Percentiles rank a stretch among this genome's conserved stretches.
phyloP scores from a whole-genome alignment of 2,113 vertebrate genomes.

The Callopanchax toddi region DNA sequence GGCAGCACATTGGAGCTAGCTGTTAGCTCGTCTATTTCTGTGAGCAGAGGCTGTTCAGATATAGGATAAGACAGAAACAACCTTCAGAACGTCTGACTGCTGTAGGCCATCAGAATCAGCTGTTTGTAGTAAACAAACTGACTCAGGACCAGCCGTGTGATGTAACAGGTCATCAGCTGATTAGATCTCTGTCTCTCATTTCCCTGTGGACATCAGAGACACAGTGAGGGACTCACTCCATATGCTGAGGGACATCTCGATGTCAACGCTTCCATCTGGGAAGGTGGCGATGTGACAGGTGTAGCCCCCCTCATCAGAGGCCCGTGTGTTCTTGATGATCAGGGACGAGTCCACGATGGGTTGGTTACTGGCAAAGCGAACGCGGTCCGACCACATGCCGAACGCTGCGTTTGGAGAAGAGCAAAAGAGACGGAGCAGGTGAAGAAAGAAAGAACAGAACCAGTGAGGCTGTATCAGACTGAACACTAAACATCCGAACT shows the following conservation, averaged over 20 bases:
- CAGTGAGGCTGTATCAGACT: too few relatives aligned
- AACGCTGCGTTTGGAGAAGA: constrained; percentile 61
- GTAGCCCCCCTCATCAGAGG: constrained; percentile 72
- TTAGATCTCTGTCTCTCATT: too few relatives aligned
- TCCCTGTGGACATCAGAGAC: background rate
- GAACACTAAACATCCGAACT: too few relatives aligned
- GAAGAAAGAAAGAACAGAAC: background rate
- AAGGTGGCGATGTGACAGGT: constrained; percentile 68
- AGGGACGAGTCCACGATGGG: constrained; percentile 69
- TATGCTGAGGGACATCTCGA: constrained; percentile 58
- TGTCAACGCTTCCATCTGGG: constrained; percentile 74
- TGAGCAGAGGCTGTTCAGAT: too few relatives aligned
- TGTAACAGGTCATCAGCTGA: too few relatives aligned
- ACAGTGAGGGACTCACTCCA: constrained; percentile 73
- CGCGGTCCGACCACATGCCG: constrained; percentile 45
- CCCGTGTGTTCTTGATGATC: constrained; percentile 65
- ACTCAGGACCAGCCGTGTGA: too few relatives aligned
- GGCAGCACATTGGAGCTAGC: too few relatives aligned
- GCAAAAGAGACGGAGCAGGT: background rate
- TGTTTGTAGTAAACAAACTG: too few relatives aligned
- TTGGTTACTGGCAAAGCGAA: constrained; percentile 63
- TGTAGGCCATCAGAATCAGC: too few relatives aligned
- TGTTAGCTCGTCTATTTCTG: too few relatives aligned
- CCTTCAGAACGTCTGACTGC: too few relatives aligned
- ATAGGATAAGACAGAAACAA: too few relatives aligned